Evolutionary conservation across 1,140 invertebrate species (phyloP), one percentile per base, ranked within the genome.

Genomic region (Magallana angulata): DNA sequence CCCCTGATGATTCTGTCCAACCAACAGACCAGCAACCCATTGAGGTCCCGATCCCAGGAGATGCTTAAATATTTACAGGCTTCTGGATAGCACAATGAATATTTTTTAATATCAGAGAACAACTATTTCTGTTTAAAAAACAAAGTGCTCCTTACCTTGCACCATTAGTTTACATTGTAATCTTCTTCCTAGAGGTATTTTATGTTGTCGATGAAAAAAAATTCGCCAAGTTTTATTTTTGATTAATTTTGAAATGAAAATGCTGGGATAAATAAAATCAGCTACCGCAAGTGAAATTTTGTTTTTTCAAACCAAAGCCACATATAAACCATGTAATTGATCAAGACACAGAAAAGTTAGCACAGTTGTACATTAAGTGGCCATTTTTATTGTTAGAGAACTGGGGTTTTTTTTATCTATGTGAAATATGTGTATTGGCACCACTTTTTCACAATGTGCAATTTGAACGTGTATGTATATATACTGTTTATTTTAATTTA

Each of bases 391-490:
- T 82, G 57, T 57, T 57, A 57, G 7, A 57, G 56, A 57, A 57
- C 57, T 57, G 8, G 8, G 9, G 56, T 56, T 57, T 82, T 57
- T 57, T 82, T 57, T 82, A 24, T 80, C 36, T 80, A 80, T 56
- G 18, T 7, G 14, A 64, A 64, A 64, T 24, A 16, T 48, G 36
- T 48, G 36, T 86, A 71, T 59, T 80, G 30, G 85, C 85, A 86
- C 85, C 71, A 8, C 57, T 80, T 48, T 48, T 76, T 86, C 85
- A 71, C 24, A 80, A 86, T 80, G 85, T 86, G 85, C 85, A 86
- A 86, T 86, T 57, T 86, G 68, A 86, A 86, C 80, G 68, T 86
- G 68, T 86, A 84, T 60, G 60, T 57, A 85, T 30, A 57, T 82
- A 58, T 82, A 18, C 71, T 86, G 59, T 64, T 36, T 64, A 64